Percentiles rank a stretch among this genome's conserved stretches.
These are phyloP conservation scores for Leptinotarsa peninsularis DNA, from an alignment of 2,888 invertebrate genomes.

Conservation along the genomic window DNA sequence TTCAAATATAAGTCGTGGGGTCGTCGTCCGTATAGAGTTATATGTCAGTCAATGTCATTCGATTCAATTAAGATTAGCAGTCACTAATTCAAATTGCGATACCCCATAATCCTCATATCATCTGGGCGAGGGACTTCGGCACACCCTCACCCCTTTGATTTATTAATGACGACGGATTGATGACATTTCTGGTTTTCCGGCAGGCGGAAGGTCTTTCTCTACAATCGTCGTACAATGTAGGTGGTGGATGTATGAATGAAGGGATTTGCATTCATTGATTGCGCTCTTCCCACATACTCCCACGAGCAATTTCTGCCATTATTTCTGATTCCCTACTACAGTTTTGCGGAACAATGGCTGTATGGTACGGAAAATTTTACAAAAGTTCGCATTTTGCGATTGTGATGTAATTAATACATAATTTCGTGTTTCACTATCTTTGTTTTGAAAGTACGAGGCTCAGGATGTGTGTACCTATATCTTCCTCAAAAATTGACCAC, in stretches of 20 bases:
- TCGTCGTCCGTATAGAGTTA: slow-evolving; percentile 26
- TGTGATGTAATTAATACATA: no score
- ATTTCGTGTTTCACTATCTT: no score
- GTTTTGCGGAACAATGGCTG: background rate
- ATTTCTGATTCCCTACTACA: background rate
- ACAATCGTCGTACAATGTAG: background rate
- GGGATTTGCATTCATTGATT: slow-evolving; percentile 9
- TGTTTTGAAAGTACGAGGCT: no score
- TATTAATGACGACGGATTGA: slow-evolving; percentile 24
- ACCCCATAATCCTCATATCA: slow-evolving; percentile 46
- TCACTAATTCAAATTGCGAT: slow-evolving; percentile 46
- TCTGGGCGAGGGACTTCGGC: slow-evolving; percentile 2
- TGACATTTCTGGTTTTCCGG: slow-evolving; percentile 14
- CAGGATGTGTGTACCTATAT: no score
- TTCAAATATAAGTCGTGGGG: slow-evolving; percentile 30
- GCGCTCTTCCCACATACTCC: background rate
- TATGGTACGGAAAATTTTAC: no score
- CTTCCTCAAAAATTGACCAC: no score
- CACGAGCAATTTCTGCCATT: background rate
- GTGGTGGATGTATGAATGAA: background rate
- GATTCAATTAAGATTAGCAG: slow-evolving; percentile 45
- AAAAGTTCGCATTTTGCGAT: no score
- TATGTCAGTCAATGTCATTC: slow-evolving; percentile 36
- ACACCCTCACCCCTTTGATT: slow-evolving; percentile 24
- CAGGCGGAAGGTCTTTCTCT: slow-evolving; percentile 3